These are phyloP conservation scores for Galemys pyrenaicus DNA, from an alignment of 2,113 vertebrate species.

Conservation along the genomic window DNA sequence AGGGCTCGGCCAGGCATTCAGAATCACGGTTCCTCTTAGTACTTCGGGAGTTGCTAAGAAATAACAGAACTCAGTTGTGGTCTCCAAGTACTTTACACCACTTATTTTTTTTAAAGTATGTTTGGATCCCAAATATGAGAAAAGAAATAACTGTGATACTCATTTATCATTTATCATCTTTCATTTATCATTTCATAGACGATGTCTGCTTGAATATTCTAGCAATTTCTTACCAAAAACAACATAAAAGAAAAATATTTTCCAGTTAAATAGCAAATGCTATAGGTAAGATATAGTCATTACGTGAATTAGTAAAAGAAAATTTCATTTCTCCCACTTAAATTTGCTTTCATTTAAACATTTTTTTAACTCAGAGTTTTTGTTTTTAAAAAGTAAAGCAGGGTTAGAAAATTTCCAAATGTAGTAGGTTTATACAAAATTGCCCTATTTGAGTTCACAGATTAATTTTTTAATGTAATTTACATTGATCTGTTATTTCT, in stretches of 20 bases:
- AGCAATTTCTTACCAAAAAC: neutral
- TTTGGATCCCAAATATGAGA: neutral
- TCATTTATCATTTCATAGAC: neutral
- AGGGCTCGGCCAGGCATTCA: neutral
- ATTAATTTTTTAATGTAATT: neutral
- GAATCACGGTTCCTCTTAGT: neutral
- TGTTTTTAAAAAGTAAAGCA: constrained; percentile 4
- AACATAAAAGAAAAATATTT: neutral
- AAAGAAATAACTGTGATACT: neutral
- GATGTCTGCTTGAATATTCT: constrained; percentile 22
- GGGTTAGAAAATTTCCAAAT: neutral
- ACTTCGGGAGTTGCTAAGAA: neutral
- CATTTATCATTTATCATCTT: neutral
- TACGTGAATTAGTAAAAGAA: neutral
- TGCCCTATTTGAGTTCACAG: neutral
- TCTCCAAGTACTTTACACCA: neutral
- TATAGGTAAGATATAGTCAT: neutral
- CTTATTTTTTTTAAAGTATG: neutral
- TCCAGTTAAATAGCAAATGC: neutral
- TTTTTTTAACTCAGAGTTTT: neutral
- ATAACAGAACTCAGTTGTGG: neutral
- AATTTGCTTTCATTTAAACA: constrained; percentile 30
- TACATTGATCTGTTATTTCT: constrained; percentile 39
- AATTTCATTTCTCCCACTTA: neutral
- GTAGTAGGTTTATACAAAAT: neutral